These are phyloP conservation scores for Trigoniulus corallinus DNA, from an alignment of 1,140 invertebrate genomes.

Conservation along the genomic window DNA sequence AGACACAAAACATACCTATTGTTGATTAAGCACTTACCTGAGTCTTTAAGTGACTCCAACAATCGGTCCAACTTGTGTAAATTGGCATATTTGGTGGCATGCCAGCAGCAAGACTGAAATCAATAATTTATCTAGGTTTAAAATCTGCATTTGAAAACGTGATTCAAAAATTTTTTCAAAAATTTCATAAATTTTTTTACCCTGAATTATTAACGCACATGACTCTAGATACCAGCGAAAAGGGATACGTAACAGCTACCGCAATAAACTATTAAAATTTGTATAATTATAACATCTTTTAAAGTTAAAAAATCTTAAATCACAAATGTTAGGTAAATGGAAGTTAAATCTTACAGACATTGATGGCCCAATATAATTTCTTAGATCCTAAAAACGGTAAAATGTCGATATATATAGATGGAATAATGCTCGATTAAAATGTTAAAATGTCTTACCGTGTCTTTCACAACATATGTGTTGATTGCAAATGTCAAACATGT, in stretches of 20 bases:
- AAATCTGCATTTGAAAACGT: slow-evolving; percentile 1
- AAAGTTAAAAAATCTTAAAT: slow-evolving; percentile 4
- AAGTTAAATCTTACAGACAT: slow-evolving; percentile 11
- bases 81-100: slow-evolving; percentile 59
- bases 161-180: neutral
- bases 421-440: neutral
- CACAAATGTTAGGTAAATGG: no score
- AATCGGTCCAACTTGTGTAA: slow-evolving; percentile 57
- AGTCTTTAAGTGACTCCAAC: slow-evolving; percentile 48
- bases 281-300: neutral
- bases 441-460: slow-evolving; percentile 29
- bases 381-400: slow-evolving; percentile 9
- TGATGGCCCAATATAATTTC: slow-evolving; percentile 9
- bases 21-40: slow-evolving; percentile 9
- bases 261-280: slow-evolving; percentile 44
- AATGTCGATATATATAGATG: neutral
- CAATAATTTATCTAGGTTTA: slow-evolving; percentile 10
- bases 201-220: slow-evolving; percentile 64
- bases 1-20: neutral
- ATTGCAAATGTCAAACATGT: slow-evolving; percentile 53
- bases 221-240: slow-evolving; percentile 70
- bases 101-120: slow-evolving; percentile 48
- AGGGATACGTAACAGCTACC: slow-evolving; percentile 63
- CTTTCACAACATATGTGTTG: slow-evolving; percentile 60
- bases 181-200: slow-evolving; percentile 23